Percentiles rank a stretch among this genome's conserved stretches.
Conservation (phyloP, 2,888 invertebrate species). For the Eupsilia transversa region DNA sequence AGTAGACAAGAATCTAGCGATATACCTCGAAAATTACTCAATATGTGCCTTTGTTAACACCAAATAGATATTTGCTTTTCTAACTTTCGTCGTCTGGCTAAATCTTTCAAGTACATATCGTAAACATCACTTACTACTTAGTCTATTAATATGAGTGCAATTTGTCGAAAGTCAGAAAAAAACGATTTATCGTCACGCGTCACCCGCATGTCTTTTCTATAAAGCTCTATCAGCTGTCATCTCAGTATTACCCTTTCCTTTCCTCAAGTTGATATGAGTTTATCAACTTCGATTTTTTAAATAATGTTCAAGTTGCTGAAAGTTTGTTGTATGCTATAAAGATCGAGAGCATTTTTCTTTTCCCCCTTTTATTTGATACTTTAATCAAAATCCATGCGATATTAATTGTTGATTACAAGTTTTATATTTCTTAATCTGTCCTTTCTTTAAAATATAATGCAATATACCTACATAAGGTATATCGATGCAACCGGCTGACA, state of each 20-base stretch:
- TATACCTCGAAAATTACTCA: conserved; percentile 24
- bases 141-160: not conserved
- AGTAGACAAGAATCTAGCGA: conserved; percentile 15
- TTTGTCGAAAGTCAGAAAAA: not conserved
- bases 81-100: conserved; percentile 30
- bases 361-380: not conserved
- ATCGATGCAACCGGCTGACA: conserved; percentile 1
- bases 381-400: not conserved
- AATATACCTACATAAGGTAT: not conserved
- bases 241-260: not conserved
- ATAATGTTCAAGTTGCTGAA: not conserved
- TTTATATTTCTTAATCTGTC: not conserved
- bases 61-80: conserved; percentile 25
- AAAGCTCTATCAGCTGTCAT: not conserved
- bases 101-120: conserved; percentile 32
- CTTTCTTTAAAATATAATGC: not conserved
- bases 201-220: not conserved
- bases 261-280: not conserved
- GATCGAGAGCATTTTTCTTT: not conserved
- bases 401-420: not conserved
- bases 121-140: conserved; percentile 1
- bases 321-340: not conserved
- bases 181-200: not conserved
- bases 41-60: conserved; percentile 26
- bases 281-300: not conserved